Evolutionary conservation across 2,888 invertebrate species (phyloP), one percentile per base, ranked within the genome.

Genomic region (Parasteatoda lunata): DNA sequence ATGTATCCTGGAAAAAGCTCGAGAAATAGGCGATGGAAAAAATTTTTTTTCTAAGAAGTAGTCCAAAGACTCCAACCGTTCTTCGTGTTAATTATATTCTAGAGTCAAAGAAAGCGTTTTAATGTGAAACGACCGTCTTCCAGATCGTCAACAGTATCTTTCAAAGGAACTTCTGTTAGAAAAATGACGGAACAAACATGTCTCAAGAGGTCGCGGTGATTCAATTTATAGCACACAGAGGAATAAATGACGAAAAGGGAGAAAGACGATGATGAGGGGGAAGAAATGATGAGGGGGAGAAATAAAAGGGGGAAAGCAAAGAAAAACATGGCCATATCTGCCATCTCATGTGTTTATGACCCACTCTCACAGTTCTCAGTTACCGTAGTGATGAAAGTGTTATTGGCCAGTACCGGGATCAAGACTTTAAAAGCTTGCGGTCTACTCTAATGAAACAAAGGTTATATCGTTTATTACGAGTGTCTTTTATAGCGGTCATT

Each of bases 321-420:
- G 76, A 84, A 72, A 78, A 83, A 77, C 77, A 81, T 48, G 81
- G 51, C 45, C n/a, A 77, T 71, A 77, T 59, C 84, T 59, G 45
- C 48, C 78, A 75, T 51, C 73, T 69, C 79, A 84, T 79, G 64
- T 80, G 80, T 80, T 73, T 64, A 45, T 49, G n/a, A 65, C 69
- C 45, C 48, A 79, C 52, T 85, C 85, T 85, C 85, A 85, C 85
- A 85, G 85, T 85, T 85, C 85, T 85, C 85, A 85, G 71, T 80
- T 85, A 52, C 78, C 70, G 47, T 51, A 48, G 68, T 75, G 84
- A 72, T 73, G 84, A 76, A 84, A 84, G 77, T 80, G 79, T 79
- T 80, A 73, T 51, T 47, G 83, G 49, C 71, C 73, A 45, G 66
- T 66, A 51, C n/a, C n/a, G 66, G 66, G 66, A 65, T 49, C 65